These are phyloP conservation scores for Eumaeus atala DNA, from an alignment of 1,140 invertebrate genomes.

Conservation along the genomic window DNA sequence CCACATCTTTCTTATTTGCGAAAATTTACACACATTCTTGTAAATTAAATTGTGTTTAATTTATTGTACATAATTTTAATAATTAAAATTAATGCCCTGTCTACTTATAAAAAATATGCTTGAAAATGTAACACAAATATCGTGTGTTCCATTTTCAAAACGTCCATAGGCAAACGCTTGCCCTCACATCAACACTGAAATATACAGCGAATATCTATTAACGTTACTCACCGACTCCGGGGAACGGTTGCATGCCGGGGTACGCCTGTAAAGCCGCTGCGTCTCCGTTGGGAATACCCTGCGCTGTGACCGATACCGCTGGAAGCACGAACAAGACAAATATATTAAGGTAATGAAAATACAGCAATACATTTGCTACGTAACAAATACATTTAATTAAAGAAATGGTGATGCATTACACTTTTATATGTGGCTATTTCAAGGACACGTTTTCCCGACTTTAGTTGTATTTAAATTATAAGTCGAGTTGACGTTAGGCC, in stretches of 20 bases:
- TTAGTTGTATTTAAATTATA: too few species aligned
- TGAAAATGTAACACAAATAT: not conserved
- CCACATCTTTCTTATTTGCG: conserved; percentile 1
- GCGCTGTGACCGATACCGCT: conserved; percentile 87
- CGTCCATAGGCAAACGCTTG: not conserved
- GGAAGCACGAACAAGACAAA: conserved; percentile 25
- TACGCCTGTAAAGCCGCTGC: conserved; percentile 89
- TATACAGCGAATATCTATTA: conserved; percentile 15
- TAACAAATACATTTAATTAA: not conserved
- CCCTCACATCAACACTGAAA: conserved; percentile 9
- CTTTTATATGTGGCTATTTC: too few species aligned
- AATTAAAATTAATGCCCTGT: too few species aligned
- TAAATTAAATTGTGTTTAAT: not conserved
- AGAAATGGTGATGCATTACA: too few species aligned
- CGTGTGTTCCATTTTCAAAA: not conserved
- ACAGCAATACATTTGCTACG: not conserved
- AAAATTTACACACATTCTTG: conserved; percentile 7
- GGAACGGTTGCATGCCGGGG: conserved; percentile 91
- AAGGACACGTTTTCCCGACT: too few species aligned
- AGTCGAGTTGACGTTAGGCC: too few species aligned
- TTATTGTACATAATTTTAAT: not conserved
- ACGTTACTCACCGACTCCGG: conserved; percentile 88
- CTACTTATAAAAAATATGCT: not conserved
- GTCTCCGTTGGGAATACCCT: conserved; percentile 91
- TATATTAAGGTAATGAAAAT: conserved; percentile 1